Evolutionary conservation across 2,113 vertebrate species (phyloP), one percentile per base, ranked within the genome.

Genomic region (Megaceryle torquata): DNA sequence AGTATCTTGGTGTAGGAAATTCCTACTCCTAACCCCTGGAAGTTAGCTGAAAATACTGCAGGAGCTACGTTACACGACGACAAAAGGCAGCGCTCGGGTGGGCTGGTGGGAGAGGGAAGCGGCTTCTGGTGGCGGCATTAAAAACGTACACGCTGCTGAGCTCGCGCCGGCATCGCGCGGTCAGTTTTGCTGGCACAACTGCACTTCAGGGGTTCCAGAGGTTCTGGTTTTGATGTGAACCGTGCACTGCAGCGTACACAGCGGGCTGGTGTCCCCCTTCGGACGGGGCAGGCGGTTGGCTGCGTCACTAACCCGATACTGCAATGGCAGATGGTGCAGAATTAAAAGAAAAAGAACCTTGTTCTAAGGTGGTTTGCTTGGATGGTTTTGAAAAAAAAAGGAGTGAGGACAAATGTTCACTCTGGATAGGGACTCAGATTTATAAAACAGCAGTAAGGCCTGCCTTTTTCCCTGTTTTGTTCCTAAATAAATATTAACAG

Each of bases 241-340:
- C 29, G 6, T 18, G 50, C n/a, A 56, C 37, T 37, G 54, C 18
- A n/a, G 14, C 15, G 26, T 15, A 13, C 15, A 43, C 7, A 37
- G 12, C 8, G 28, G 68, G 43, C 11, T 7, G 0, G 48, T 37
- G n/a, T 63, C 69, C 43, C 63, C 41, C 19, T 74, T 20, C 37
- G 12, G 21, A 41, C 15, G 33, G 48, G 11, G 35, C 5, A 37
- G 33, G 60, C 14, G 22, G 3, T 18, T 39, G 53, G 37, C 22
- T 43, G 39, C 24, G 3, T 67, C 57, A 14, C 37, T 72, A 35
- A 33, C 44, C 18, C 35, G 43, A 39, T 25, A 59, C 35, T 24
- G 25, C 1, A 25, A 14, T 3, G 33, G 35, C 22, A 3, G 64
- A 33, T 15, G 15, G 4, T 0, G 0, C 41, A 89, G n/a, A 67